Base-by-base conservation (phyloP, 2,888 invertebrate genomes). In the Acanthococcus lagerstroemiae region DNA sequence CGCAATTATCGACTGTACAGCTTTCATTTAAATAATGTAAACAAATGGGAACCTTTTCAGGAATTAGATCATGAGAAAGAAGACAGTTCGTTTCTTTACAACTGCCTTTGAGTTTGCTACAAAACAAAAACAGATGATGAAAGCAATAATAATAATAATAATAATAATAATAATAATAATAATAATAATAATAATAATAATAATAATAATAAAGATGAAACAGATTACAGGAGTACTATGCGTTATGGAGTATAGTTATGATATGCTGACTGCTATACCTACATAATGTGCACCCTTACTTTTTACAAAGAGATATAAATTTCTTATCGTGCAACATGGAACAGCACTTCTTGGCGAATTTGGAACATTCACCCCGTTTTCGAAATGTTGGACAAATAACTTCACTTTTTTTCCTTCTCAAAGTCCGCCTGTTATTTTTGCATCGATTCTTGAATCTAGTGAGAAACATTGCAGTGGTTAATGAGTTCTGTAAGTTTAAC, bases 351-450 rank as follows among this genome's bases (percentile, higher is more conserved):
- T 50, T 52, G 7, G 19, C 4, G n/a, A 30, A 21, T 6, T 52
- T 61, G 5, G 27, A 27, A n/a, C 61, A 61, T 7, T 19, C 37
- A n/a, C 61, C 61, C 27, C 52, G 50, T 3, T 24, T 27, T 21
- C 61, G 61, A 61, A 27, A 61, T 30, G 37, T 25, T n/a, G 61
- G 61, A 12, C 61, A 61, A 19, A 61, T 50, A 45, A 57, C 45
- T 19, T 17, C 37, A 52, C 45, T 45, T n/a, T 26, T 61, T 54
- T 52, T 61, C 17, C 22, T 61, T 44, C 61, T 3, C 15, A 61
- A 26, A 19, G 26, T 50, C 22, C 24, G 27, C 24, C 21, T 50
- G 24, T 61, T 61, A 52, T 52, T 52, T 15, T 61, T 61, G 52
- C 52, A 50, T 22, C 52, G 50, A 50, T 61, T 61, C 19, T 25